phyloP scores from a whole-genome alignment of 2,113 vertebrate genomes.

The Taxidea taxus region DNA sequence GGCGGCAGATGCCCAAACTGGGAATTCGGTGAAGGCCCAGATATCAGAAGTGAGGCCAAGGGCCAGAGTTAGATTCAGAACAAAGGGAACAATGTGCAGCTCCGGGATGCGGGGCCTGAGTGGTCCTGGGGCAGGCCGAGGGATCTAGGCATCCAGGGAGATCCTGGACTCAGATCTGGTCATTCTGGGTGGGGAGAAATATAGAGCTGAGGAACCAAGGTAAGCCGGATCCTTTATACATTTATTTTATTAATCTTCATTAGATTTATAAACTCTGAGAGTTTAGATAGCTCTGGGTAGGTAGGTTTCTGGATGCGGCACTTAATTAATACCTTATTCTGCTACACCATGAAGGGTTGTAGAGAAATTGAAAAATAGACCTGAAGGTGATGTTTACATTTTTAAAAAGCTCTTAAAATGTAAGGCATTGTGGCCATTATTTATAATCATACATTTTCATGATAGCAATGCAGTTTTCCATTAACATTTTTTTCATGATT shows the following conservation, averaged over 20 bases:
- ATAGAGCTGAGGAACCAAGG: background rate
- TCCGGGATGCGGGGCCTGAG: fast-evolving
- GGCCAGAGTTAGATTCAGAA: background rate
- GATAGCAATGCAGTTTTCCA: background rate
- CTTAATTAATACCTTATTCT: background rate
- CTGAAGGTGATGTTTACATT: background rate
- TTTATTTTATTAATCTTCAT: background rate
- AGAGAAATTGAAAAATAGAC: background rate
- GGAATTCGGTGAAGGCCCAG: background rate
- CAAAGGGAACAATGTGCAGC: background rate
- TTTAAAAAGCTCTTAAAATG: background rate
- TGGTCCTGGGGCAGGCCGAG: background rate
- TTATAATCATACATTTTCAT: slow-evolving; percentile 15
- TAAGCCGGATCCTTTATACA: background rate
- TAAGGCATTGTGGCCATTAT: background rate
- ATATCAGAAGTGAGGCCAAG: background rate
- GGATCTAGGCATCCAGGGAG: background rate
- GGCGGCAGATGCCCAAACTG: background rate
- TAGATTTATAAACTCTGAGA: background rate
- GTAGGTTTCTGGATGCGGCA: background rate
- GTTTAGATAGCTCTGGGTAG: background rate
- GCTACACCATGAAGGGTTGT: background rate
- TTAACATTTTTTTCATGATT: slow-evolving; percentile 32
- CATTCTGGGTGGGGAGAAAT: background rate
- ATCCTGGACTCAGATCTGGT: background rate